A percentile compares a stretch with the other conserved stretches of the same genome.
phyloP scores from a whole-genome alignment of 2,797 vertebrate species.

The Malacoctenus gilli region DNA sequence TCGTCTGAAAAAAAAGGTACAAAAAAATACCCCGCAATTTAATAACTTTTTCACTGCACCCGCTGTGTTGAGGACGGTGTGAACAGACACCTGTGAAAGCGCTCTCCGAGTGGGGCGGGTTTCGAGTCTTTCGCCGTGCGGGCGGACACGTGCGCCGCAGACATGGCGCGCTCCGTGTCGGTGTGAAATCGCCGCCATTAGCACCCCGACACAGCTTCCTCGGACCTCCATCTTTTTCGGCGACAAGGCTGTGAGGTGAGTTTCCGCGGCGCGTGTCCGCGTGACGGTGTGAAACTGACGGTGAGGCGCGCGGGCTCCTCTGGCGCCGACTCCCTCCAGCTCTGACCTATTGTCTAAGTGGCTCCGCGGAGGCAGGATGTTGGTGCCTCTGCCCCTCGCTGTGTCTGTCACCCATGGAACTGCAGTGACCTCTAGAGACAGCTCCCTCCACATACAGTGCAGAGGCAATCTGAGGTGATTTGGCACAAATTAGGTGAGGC shows the following conservation, averaged over 20 bases:
- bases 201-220: conserved; percentile 42
- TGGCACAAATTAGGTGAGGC: conserved; percentile 55
- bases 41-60: conserved; percentile 14
- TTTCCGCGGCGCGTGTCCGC: conserved; percentile 28
- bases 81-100: conserved; percentile 25
- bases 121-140: conserved; percentile 22
- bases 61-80: conserved; percentile 2
- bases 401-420: conserved; percentile 84
- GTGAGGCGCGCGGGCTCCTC: conserved; percentile 40
- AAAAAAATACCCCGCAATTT: conserved; percentile 19
- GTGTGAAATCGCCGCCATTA: conserved; percentile 56
- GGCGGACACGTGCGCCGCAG: conserved; percentile 30
- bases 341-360: conserved; percentile 64
- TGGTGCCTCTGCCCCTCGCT: conserved; percentile 65
- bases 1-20: neutral
- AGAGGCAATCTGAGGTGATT: conserved; percentile 62
- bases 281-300: conserved; percentile 54
- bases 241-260: conserved; percentile 51
- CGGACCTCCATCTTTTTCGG: conserved; percentile 29
- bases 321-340: conserved; percentile 35
- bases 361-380: conserved; percentile 69
- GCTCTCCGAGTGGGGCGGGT: conserved; percentile 14
- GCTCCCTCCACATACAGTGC: conserved; percentile 78
- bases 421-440: conserved; percentile 88
- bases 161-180: conserved; percentile 24